Percentiles rank a stretch among this genome's conserved stretches.
Evolutionary conservation across 2,113 vertebrate genomes (phyloP).

Genomic region (Hippocampus barbouri): DNA sequence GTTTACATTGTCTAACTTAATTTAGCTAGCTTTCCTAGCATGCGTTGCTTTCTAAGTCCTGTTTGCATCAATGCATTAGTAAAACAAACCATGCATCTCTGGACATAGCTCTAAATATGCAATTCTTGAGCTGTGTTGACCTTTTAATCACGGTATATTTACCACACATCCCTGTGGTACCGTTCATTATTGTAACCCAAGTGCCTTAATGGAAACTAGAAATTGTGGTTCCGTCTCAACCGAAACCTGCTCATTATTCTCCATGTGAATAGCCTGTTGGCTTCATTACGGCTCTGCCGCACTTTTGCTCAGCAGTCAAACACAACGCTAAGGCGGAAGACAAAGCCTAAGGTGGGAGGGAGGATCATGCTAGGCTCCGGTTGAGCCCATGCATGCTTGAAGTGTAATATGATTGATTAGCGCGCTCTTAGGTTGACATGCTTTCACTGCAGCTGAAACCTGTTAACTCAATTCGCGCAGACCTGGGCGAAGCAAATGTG

Average conservation of each 20-base stretch:
- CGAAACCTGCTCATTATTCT: slow-evolving; percentile 72
- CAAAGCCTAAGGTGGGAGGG: slow-evolving; percentile 33
- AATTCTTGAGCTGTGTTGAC: slow-evolving; percentile 29
- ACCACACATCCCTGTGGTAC: slow-evolving; percentile 49
- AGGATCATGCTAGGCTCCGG: slow-evolving; percentile 43
- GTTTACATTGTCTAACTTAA: slow-evolving; percentile 50
- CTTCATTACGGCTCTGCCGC: slow-evolving; percentile 67
- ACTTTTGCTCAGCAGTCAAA: slow-evolving; percentile 53
- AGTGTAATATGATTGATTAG: slow-evolving; percentile 73
- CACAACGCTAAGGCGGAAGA: slow-evolving; percentile 39
- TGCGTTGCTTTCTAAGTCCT: slow-evolving; percentile 15
- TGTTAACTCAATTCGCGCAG: slow-evolving; percentile 64
- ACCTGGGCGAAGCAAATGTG: slow-evolving; percentile 51
- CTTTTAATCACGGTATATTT: slow-evolving; percentile 59
- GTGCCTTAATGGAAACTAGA: slow-evolving; percentile 55
- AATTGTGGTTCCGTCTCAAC: slow-evolving; percentile 63
- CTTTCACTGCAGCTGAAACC: slow-evolving; percentile 62
- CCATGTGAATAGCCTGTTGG: slow-evolving; percentile 67
- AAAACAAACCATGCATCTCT: neutral
- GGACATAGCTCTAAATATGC: slow-evolving; percentile 13
- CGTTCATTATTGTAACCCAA: slow-evolving; percentile 59
- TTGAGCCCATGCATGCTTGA: slow-evolving; percentile 54
- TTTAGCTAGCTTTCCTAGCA: slow-evolving; percentile 43
- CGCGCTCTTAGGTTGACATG: slow-evolving; percentile 59
- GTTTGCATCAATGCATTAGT: slow-evolving; percentile 12